Evolutionary conservation across 1,140 invertebrate genomes (phyloP), one percentile per base, ranked within the genome.

Genomic region (Nephotettix cincticeps): DNA sequence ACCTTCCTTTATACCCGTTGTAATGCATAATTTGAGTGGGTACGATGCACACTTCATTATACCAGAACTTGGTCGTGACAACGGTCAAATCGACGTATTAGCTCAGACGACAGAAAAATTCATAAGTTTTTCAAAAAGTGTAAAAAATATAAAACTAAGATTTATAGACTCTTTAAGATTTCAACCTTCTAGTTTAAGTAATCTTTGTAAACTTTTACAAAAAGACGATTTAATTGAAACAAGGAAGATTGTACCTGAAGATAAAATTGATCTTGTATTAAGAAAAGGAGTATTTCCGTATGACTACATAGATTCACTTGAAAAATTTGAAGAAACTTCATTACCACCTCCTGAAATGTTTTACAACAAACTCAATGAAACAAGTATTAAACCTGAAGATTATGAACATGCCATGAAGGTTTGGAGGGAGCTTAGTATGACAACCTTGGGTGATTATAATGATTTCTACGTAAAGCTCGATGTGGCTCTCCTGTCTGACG

Each of bases 41-140:
- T 75, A 75, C 54, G 72, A 75, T 30, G 28, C 27, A 45, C 51
- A 66, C 68, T 72, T 70, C 43, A 45, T 75, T 3, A 23, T 72
- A 40, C 29, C 27, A 45, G 6, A 74, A 58, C 64, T 74, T 28
- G 32, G 65, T 9, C 19, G 3, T 58, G 19, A 29, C 4, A 56
- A 11, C 1, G 28, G 47, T 3, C 1, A 14, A 45, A 63, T 69
- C 14, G 27, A 63, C 4, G 58, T 27, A 9, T 3, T 63, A 14
- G 9, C 58, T 4, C 3, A 3, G 3, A 63, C 9, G 11, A 25
- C 28, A 9, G 58, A 63, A 63, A 63, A 28, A 6, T 27, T 63
- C 27, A 63, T 63, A 27, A 6, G 3, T 3, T 25, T 63, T 63
- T 63, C 58, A 27, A 63, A 25, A 51, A 63, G 27, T 6, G 23